phyloP scores from a whole-genome alignment of 2,797 vertebrate genomes.

The Natrix natrix region DNA sequence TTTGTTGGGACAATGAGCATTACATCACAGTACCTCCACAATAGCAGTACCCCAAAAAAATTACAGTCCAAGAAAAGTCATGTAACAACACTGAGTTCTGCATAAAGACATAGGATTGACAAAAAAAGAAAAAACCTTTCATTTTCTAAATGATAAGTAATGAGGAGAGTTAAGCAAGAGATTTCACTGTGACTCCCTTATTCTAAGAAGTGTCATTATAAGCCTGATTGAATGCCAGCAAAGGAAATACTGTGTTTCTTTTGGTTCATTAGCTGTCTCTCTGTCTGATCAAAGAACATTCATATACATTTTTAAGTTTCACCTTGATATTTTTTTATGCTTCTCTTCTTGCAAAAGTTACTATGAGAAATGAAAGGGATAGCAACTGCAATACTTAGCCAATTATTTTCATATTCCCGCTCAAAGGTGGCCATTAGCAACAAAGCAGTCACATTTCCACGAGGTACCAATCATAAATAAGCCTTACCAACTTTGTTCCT shows the following conservation, averaged over 20 bases:
- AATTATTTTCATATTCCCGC: constrained; percentile 20
- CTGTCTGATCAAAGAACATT: constrained; percentile 65
- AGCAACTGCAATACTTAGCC: constrained; percentile 28
- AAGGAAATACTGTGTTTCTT: constrained; percentile 63
- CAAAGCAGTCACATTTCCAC: constrained; percentile 41
- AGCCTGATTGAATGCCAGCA: constrained; percentile 61
- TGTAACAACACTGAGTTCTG: constrained; percentile 37
- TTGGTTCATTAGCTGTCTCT: constrained; percentile 67
- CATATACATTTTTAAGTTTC: constrained; percentile 67
- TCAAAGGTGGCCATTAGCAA: constrained; percentile 29
- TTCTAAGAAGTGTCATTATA: constrained; percentile 65
- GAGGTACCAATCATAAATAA: constrained; percentile 33
- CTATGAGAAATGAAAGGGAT: constrained; percentile 52
- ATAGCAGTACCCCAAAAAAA: neutral
- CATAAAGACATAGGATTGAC: constrained; percentile 40
- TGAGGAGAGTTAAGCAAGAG: constrained; percentile 66
- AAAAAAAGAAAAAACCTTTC: constrained; percentile 49
- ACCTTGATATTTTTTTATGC: constrained; percentile 59
- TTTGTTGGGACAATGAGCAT: fast-evolving
- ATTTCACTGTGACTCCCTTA: constrained; percentile 54
- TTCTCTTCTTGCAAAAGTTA: constrained; percentile 54
- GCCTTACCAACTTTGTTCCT: constrained; percentile 31
- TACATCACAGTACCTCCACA: neutral
- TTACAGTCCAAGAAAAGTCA: constrained; percentile 40
- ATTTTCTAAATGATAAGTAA: constrained; percentile 68